Evolutionary conservation across 2,888 invertebrate genomes (phyloP), one percentile per base, ranked within the genome.

Genomic region (Catocala fraxini): DNA sequence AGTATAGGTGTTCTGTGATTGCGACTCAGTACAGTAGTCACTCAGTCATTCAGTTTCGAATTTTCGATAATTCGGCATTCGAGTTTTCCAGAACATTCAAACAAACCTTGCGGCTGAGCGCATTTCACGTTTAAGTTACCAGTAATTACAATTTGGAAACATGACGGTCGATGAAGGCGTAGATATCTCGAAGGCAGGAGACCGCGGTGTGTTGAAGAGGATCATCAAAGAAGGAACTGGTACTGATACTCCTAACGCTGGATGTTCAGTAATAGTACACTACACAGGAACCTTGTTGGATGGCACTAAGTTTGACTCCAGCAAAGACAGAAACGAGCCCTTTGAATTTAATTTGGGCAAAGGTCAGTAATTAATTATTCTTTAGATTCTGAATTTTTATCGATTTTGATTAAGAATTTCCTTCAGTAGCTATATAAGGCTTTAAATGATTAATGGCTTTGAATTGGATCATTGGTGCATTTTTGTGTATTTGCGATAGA

Each of bases 231-330:
- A 96, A 80, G 99, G 99, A 51, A 90, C 90, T 61, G 98, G 98
- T 1, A 94, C 95, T n/a, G 96, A 96, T 63, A 95, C 92, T 41
- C 98, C 98, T 0, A 90, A 93, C 11, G 86, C 92, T 53, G 98
- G 98, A 0, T 97, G 96, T 85, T 82, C 86, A 63, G 95, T 96
- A 7, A 95, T 89, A 5, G 97, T 98, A 0, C 99, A 99, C 89
- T 99, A 99, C 85, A 97, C 97, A 1, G 99, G 99, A 39, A 97
- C 97, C 1, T 94, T 99, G 39, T 83, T 96, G 34, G 97, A 98
- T 90, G 99, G 99, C 45, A 96, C 97, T 4, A 96, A 97, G 83
- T 99, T 99, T 86, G 99, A 99, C 90, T 98, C 98, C 0, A 99
- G 98, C 86, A 95, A 96, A 73, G 97, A 97, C 75, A 95, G 98